phyloP scores from a whole-genome alignment of 2,888 invertebrate genomes.

The Clusia tigrina region DNA sequence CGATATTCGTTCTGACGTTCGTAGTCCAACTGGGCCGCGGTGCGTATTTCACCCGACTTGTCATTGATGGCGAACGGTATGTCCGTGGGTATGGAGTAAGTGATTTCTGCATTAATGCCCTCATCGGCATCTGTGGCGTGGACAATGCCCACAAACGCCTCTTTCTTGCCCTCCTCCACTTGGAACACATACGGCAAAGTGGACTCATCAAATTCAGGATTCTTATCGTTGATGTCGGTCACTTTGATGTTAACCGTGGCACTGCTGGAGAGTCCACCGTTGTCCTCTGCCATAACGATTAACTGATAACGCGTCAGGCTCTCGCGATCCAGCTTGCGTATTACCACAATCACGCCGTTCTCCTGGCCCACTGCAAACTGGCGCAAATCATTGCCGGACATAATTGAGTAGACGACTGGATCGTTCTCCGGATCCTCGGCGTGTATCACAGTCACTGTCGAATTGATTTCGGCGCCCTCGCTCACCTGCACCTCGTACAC shows the following conservation, averaged over 20 bases:
- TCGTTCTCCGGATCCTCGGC: slow-evolving; percentile 91
- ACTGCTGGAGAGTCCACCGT: slow-evolving; percentile 81
- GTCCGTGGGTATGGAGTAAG: slow-evolving; percentile 80
- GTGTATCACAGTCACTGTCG: slow-evolving; percentile 82
- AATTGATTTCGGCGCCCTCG: slow-evolving; percentile 88
- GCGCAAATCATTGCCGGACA: slow-evolving; percentile 87
- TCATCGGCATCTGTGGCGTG: slow-evolving; percentile 88
- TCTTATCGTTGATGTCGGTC: slow-evolving; percentile 91
- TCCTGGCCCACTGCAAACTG: slow-evolving; percentile 86
- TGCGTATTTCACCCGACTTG: slow-evolving; percentile 80
- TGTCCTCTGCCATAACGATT: slow-evolving; percentile 87
- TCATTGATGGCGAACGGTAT: slow-evolving; percentile 83
- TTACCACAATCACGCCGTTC: slow-evolving; percentile 89
- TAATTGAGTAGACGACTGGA: slow-evolving; percentile 82
- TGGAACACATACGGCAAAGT: slow-evolving; percentile 80
- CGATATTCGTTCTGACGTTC: slow-evolving; percentile 77
- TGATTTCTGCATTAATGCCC: slow-evolving; percentile 82
- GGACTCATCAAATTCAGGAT: slow-evolving; percentile 82
- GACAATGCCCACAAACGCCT: slow-evolving; percentile 77
- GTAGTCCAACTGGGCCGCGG: slow-evolving; percentile 79
- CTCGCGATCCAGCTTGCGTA: slow-evolving; percentile 84
- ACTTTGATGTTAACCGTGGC: slow-evolving; percentile 88
- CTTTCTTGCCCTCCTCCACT: slow-evolving; percentile 76
- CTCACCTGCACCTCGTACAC: slow-evolving; percentile 88
- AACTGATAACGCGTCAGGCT: slow-evolving; percentile 87